phyloP scores from a whole-genome alignment of 2,113 vertebrate genomes.

The Monopterus albus region DNA sequence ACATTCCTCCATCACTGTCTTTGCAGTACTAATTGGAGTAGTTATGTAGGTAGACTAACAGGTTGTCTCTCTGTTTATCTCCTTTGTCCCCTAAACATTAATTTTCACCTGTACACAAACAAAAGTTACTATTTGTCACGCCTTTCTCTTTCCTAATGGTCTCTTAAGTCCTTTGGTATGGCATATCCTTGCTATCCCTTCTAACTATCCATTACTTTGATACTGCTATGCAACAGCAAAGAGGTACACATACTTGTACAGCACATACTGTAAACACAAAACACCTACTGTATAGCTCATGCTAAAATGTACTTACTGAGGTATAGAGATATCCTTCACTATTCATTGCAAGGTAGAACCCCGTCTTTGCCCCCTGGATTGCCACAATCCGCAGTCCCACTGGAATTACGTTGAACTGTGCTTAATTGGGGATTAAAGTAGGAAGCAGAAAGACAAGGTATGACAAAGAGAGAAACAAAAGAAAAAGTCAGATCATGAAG shows the following conservation, averaged over 20 bases:
- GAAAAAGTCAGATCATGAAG: conserved; percentile 37
- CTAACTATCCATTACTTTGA: not conserved
- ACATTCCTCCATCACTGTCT: not conserved
- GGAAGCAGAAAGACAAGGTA: conserved; percentile 23
- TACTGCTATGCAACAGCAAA: not conserved
- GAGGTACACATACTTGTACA: not conserved
- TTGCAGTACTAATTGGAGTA: conserved; percentile 7
- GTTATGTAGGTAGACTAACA: not conserved
- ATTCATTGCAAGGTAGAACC: conserved; percentile 97
- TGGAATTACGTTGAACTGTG: conserved; percentile 98
- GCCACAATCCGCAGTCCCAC: conserved; percentile 98
- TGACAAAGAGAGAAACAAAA: conserved; percentile 26
- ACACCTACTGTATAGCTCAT: not conserved
- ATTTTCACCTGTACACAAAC: too few relatives aligned
- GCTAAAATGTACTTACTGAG: conserved; percentile 74
- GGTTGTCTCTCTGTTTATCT: not conserved
- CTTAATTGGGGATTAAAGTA: conserved; percentile 82
- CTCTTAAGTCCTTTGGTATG: too few relatives aligned
- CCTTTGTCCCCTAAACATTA: not conserved
- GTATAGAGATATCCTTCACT: conserved; percentile 96
- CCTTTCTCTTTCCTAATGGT: too few relatives aligned
- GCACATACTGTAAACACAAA: not conserved
- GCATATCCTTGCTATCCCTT: not conserved
- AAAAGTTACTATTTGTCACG: too few relatives aligned
- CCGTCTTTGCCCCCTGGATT: conserved; percentile 96